Evolutionary conservation across 2,888 invertebrate genomes (phyloP).

Genomic region (Drosophila helvetica): DNA sequence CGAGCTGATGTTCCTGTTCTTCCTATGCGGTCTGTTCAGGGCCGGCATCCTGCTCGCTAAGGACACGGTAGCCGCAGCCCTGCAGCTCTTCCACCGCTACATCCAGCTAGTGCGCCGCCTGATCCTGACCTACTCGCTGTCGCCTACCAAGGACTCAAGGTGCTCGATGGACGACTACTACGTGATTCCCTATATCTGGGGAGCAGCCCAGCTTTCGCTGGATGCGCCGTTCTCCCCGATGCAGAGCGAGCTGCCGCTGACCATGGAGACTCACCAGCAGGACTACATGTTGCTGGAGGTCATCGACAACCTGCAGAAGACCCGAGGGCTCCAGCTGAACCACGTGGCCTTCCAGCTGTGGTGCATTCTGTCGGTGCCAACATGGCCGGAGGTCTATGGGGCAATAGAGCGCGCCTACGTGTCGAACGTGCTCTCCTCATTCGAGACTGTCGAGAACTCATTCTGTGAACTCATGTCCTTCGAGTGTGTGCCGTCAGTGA

Average conservation of each 20-base stretch:
- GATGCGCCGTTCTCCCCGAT: slow-evolving; percentile 91
- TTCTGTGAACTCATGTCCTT: slow-evolving; percentile 96
- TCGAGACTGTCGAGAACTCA: slow-evolving; percentile 96
- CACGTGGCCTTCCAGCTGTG: slow-evolving; percentile 99
- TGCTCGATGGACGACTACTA: slow-evolving; percentile 99
- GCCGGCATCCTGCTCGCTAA: slow-evolving; percentile 89
- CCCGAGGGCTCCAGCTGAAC: slow-evolving; percentile 93
- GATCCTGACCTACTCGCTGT: slow-evolving; percentile 96
- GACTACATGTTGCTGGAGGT: slow-evolving; percentile 96
- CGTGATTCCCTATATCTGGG: slow-evolving; percentile 99
- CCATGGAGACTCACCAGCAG: slow-evolving; percentile 86
- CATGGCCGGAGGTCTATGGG: slow-evolving; percentile 96
- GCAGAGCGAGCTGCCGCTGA: slow-evolving; percentile 91
- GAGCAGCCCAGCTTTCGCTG: slow-evolving; percentile 95
- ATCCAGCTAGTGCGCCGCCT: slow-evolving; percentile 92
- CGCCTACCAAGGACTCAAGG: slow-evolving; percentile 98
- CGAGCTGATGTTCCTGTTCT: slow-evolving; percentile 97
- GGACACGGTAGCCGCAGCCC: slow-evolving; percentile 91
- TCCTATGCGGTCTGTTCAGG: slow-evolving; percentile 96
- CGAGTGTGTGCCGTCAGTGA: slow-evolving; percentile 74
- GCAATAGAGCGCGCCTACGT: slow-evolving; percentile 99
- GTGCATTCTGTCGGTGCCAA: slow-evolving; percentile 97
- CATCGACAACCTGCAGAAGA: slow-evolving; percentile 93
- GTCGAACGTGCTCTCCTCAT: slow-evolving; percentile 96
- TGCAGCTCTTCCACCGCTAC: slow-evolving; percentile 87